These are phyloP conservation scores for Leucoptera coffeella DNA, from an alignment of 2,888 invertebrate species.

Conservation along the genomic window DNA sequence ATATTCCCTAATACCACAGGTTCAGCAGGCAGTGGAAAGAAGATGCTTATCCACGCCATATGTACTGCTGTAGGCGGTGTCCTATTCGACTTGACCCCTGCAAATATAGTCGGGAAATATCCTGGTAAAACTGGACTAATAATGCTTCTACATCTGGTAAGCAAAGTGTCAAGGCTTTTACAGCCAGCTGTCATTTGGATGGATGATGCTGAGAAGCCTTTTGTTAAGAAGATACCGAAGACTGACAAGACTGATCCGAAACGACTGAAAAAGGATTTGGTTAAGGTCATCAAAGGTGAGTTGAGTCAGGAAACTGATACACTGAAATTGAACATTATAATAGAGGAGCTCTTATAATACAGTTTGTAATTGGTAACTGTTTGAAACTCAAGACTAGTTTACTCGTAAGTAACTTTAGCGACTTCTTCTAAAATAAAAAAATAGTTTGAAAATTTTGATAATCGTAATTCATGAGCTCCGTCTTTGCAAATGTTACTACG, in stretches of 20 bases:
- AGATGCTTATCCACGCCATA: slow-evolving; percentile 77
- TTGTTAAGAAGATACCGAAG: slow-evolving; percentile 83
- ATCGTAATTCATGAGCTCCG: too few relatives aligned
- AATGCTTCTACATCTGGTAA: slow-evolving; percentile 88
- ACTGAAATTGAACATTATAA: too few relatives aligned
- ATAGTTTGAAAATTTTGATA: too few relatives aligned
- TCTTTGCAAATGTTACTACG: too few relatives aligned
- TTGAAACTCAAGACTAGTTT: too few relatives aligned
- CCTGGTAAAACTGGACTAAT: slow-evolving; percentile 91
- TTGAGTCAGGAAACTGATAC: too few relatives aligned
- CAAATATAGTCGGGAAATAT: slow-evolving; percentile 91
- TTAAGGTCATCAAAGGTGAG: slow-evolving; percentile 80
- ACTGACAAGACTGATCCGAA: slow-evolving; percentile 91
- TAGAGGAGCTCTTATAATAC: too few relatives aligned
- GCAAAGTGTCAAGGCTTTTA: slow-evolving; percentile 78
- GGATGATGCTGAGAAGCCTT: slow-evolving; percentile 83
- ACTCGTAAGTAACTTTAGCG: too few relatives aligned
- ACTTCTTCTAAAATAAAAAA: too few relatives aligned
- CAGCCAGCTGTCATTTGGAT: slow-evolving; percentile 91
- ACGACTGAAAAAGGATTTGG: slow-evolving; percentile 86
- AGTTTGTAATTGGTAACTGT: too few relatives aligned
- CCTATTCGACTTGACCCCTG: slow-evolving; percentile 84
- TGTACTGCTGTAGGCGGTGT: slow-evolving; percentile 87
- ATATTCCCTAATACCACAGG: slow-evolving; percentile 20
- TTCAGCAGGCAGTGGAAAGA: slow-evolving; percentile 82